Conservation (phyloP, 2,797 vertebrate species). For the Taenioides sp. region DNA sequence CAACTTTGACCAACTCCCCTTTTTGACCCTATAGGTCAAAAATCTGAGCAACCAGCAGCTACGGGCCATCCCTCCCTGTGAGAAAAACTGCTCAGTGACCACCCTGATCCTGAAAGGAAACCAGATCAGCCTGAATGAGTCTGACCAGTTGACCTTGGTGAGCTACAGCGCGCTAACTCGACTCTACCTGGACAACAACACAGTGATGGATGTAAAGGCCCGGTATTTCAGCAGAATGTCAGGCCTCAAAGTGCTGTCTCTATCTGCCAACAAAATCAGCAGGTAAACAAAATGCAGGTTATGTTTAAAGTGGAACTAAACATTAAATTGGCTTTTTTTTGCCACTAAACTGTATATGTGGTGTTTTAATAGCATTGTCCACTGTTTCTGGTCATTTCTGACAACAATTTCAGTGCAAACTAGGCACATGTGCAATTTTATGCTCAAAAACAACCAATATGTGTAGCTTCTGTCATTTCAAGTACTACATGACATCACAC, state of each 20-base stretch:
- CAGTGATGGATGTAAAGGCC: constrained; percentile 62
- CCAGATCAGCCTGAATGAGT: constrained; percentile 41
- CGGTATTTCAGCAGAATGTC: constrained; percentile 72
- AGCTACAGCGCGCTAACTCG: constrained; percentile 69
- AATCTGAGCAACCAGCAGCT: constrained; percentile 52
- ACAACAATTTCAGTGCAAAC: too few species aligned
- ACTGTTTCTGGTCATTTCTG: too few species aligned
- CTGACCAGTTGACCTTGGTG: constrained; percentile 63
- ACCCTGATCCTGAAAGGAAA: constrained; percentile 33
- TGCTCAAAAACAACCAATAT: too few species aligned
- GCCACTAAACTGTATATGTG: too few species aligned
- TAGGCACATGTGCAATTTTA: too few species aligned
- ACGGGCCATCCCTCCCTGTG: constrained; percentile 57
- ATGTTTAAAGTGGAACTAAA: too few species aligned
- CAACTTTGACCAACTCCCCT: not conserved
- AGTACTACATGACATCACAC: too few species aligned
- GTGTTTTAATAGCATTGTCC: too few species aligned
- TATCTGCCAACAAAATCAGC: constrained; percentile 79
- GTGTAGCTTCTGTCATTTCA: too few species aligned
- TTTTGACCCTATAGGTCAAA: constrained; percentile 24
- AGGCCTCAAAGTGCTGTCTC: constrained; percentile 74
- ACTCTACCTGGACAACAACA: constrained; percentile 79
- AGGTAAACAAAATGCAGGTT: constrained; percentile 38
- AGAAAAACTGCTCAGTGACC: not conserved
- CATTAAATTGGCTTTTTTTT: too few species aligned